These are phyloP conservation scores for Ditula angustiorana DNA, from an alignment of 2,888 invertebrate species.

Conservation along the genomic window DNA sequence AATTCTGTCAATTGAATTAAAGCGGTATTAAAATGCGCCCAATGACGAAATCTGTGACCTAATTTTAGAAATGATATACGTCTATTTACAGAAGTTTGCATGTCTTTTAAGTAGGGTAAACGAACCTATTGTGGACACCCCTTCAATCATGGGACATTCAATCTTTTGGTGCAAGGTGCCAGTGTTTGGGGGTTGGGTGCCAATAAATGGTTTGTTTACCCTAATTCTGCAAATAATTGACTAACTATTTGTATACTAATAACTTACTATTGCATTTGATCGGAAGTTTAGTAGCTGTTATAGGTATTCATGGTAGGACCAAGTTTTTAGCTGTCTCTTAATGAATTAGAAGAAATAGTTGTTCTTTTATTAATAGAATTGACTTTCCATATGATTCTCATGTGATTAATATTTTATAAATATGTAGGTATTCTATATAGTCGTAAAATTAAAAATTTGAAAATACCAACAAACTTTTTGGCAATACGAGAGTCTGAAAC, in stretches of 20 bases:
- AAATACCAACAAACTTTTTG: neutral
- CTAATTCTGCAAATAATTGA: neutral
- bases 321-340: neutral
- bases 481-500: neutral
- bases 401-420: neutral
- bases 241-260: constrained; percentile 1
- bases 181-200: too few species aligned
- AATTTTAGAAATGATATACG: neutral
- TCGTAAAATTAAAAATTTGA: neutral
- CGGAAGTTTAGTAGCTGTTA: neutral
- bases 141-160: too few species aligned
- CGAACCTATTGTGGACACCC: too few species aligned
- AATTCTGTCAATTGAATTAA: neutral
- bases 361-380: neutral
- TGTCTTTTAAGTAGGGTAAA: too few species aligned
- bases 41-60: neutral
- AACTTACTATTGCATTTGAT: neutral
- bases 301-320: neutral
- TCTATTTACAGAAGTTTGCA: too few species aligned
- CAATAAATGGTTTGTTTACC: too few species aligned
- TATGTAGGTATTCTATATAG: neutral
- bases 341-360: neutral
- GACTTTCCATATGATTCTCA: neutral
- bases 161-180: too few species aligned
- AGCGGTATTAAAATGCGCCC: neutral